These are phyloP conservation scores for Nematostella vectensis DNA, from an alignment of 92 coral and sea anemone genomes.

Conservation along the genomic window DNA sequence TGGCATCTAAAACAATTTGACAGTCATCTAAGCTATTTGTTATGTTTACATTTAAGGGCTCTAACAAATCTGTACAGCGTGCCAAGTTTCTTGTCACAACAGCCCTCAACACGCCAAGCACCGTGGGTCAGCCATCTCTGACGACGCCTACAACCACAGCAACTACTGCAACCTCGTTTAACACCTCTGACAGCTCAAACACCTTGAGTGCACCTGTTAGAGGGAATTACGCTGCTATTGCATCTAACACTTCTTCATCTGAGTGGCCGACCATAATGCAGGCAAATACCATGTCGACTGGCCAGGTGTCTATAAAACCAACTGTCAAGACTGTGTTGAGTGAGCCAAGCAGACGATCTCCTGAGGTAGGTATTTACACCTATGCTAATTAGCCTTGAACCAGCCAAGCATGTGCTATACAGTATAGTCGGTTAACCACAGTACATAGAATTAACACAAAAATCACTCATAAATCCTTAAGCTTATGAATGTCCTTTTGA, in stretches of 20 bases:
- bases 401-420: too few relatives aligned
- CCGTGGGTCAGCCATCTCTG: slow-evolving; percentile 56
- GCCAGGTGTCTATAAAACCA: background rate
- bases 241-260: slow-evolving; percentile 57
- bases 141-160: slow-evolving; percentile 55
- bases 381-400: too few relatives aligned
- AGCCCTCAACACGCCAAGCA: slow-evolving; percentile 96
- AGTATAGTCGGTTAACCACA: too few relatives aligned
- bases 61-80: slow-evolving; percentile 88
- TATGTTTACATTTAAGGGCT: too few relatives aligned
- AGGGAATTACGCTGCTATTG: slow-evolving; percentile 85
- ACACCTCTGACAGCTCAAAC: slow-evolving; percentile 35
- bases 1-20: too few relatives aligned
- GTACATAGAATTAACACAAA: too few relatives aligned
- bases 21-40: too few relatives aligned
- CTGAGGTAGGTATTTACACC: slow-evolving; percentile 31
- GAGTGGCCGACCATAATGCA: slow-evolving; percentile 99
- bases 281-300: slow-evolving; percentile 67
- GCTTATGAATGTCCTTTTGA: too few relatives aligned
- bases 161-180: slow-evolving; percentile 39
- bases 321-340: slow-evolving; percentile 26
- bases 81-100: slow-evolving; percentile 94
- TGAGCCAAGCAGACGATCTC: slow-evolving; percentile 38
- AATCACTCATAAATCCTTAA: too few relatives aligned
- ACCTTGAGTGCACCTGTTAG: slow-evolving; percentile 54